Evolutionary conservation across 2,888 invertebrate species (phyloP).

Genomic region (Drosophila colorata): DNA sequence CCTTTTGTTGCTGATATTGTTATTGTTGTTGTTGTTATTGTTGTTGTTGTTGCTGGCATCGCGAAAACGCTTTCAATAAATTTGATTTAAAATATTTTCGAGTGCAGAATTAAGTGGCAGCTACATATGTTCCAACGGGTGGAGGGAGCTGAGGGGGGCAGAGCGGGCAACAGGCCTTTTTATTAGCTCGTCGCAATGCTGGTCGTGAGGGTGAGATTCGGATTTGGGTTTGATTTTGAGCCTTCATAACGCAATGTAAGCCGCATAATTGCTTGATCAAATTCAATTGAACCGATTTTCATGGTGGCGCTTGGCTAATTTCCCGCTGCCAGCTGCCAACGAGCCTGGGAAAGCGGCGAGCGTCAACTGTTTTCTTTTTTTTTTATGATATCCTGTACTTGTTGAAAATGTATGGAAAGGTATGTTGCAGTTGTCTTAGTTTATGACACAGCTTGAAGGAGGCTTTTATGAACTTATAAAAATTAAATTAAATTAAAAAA

Average conservation of each 20-base stretch:
- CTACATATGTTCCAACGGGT: neutral
- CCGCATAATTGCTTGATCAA: constrained; percentile 58
- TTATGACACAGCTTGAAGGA: no score
- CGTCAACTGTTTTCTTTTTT: constrained; percentile 25
- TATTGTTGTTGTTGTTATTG: constrained; percentile 8
- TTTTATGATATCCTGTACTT: neutral
- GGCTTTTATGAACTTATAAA: no score
- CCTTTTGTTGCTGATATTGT: neutral
- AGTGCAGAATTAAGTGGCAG: constrained; percentile 54
- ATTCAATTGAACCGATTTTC: constrained; percentile 48
- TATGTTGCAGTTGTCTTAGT: neutral
- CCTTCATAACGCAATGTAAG: constrained; percentile 15
- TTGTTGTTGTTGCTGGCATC: constrained; percentile 6
- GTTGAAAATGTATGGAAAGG: neutral
- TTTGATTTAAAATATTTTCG: constrained; percentile 62
- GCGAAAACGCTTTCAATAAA: constrained; percentile 54
- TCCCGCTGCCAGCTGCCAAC: constrained; percentile 23
- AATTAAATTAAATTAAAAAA: no score
- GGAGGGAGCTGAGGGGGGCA: no score
- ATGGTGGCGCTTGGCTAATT: constrained; percentile 57
- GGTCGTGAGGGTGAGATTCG: constrained; percentile 25
- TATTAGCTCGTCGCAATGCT: constrained; percentile 53
- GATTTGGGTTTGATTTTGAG: neutral
- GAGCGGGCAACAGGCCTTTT: constrained; percentile 13
- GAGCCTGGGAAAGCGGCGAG: constrained; percentile 55